A percentile compares a stretch with the other conserved stretches of the same genome.
These are phyloP conservation scores for Myotis daubentonii DNA, from an alignment of 2,797 vertebrate species.

Conservation along the genomic window DNA sequence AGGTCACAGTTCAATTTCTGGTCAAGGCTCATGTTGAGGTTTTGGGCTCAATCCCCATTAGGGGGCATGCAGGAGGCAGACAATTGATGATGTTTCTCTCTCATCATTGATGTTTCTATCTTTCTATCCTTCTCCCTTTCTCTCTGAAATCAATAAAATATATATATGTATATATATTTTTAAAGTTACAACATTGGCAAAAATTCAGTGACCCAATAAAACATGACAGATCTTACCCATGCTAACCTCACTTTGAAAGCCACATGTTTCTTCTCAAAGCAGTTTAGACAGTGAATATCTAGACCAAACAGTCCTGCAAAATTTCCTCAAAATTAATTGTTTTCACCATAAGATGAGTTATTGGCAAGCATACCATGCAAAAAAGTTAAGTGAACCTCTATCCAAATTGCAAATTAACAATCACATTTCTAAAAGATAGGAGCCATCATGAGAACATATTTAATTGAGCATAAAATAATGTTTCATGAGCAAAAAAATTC, in stretches of 20 bases:
- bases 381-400: background rate
- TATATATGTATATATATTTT: background rate
- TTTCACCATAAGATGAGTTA: background rate
- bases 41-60: no score
- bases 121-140: no score
- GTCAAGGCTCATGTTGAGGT: no score
- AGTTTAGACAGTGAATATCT: slow-evolving; percentile 38
- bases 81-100: no score
- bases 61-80: no score
- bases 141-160: no score
- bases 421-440: background rate
- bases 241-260: background rate
- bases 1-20: no score
- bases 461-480: background rate
- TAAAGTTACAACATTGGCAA: slow-evolving; percentile 37
- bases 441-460: background rate
- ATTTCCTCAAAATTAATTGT: slow-evolving; percentile 7
- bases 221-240: background rate
- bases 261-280: slow-evolving; percentile 47
- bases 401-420: background rate
- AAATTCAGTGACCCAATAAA: slow-evolving; percentile 42
- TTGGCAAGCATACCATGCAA: background rate
- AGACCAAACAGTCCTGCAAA: slow-evolving; percentile 19
- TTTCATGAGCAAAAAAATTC: background rate
- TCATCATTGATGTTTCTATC: no score